Percentiles rank a stretch among this genome's conserved stretches.
These are phyloP conservation scores for Sturnus vulgaris DNA, from an alignment of 2,113 vertebrate genomes.

Conservation along the genomic window DNA sequence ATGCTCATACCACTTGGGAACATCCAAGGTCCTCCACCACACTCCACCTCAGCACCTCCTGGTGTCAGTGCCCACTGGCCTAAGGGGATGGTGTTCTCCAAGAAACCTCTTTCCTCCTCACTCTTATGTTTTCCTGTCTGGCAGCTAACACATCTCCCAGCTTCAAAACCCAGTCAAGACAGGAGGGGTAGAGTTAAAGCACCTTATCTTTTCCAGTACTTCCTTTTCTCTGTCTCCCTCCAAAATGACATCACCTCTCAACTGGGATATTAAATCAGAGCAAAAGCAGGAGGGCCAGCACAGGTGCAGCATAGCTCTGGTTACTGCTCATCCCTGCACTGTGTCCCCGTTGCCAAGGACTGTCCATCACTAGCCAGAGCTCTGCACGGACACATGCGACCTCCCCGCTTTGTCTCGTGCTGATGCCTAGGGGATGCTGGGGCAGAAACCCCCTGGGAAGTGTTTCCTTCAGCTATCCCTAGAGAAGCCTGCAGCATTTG, in stretches of 20 bases:
- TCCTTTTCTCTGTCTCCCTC: conserved; percentile 72
- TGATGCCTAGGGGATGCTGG: background rate
- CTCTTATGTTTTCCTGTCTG: background rate
- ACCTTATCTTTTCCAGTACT: conserved; percentile 41
- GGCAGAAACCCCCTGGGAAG: background rate
- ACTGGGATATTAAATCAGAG: conserved; percentile 83
- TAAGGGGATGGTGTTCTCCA: background rate
- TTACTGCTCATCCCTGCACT: background rate
- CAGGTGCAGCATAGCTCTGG: conserved; percentile 73
- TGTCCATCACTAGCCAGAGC: background rate
- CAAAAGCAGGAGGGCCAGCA: conserved; percentile 78
- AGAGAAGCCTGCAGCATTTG: background rate
- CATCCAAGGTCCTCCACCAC: background rate
- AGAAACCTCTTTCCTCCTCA: background rate
- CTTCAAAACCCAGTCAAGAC: background rate
- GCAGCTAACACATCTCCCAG: background rate
- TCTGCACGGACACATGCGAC: accelerated
- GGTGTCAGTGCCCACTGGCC: background rate
- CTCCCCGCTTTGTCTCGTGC: accelerated
- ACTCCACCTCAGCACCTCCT: background rate
- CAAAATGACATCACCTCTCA: conserved; percentile 87
- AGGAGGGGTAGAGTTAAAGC: conserved; percentile 10
- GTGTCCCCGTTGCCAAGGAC: background rate
- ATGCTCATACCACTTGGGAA: background rate
- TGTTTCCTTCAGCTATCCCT: background rate